Base-by-base conservation (phyloP, 1,140 invertebrate genomes). In the Zaprionus nigranus region DNA sequence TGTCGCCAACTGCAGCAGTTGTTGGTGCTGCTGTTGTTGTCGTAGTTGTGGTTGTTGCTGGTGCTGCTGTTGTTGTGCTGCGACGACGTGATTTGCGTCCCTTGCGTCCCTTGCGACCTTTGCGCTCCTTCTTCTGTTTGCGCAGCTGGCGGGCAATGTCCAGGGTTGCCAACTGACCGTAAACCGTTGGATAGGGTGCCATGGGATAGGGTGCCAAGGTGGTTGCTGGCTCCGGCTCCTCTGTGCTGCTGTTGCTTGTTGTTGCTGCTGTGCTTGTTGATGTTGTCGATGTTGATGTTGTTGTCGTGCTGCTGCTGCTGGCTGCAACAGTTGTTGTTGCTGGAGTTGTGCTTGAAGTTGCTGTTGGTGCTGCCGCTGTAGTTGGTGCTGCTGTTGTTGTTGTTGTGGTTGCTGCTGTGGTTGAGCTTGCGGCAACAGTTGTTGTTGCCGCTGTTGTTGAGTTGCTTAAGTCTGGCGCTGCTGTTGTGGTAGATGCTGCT, bases 21-120 rank as follows among this genome's bases (percentile, higher is more conserved):
- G 81, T 43, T 20, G 67, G 17, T 9, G 22, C 4, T n/a, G 74
- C 26, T 15, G 65, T 73, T 15, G 75, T 9, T 30, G 28, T 20
- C 20, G 20, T 20, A 20, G 20, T 30, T 30, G 75, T 63, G 28
- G 75, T 54, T 34, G 59, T n/a, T 17, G 74, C 70, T 28, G 28
- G 0, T 28, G 28, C 1, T 13, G 67, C 67, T 1, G 68, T 56
- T 5, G 75, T 77, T 60, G 81, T 85, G 30, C 57, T 78, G 53
- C 79, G 75, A 24, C 79, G 78, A 26, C 79, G n/a, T 67, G 62
- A 9, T 81, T 77, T 82, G 11, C 80, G 77, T 34, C 84, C 83
- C 46, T 61, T 78, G 1, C 84, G 79, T 0, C 65, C 73, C 9
- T 36, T 34, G 30, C 72, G 72, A 20, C 17, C 30, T 30, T 62